Evolutionary conservation across 2,888 invertebrate genomes (phyloP), one percentile per base, ranked within the genome.

Genomic region (Cephalotes varians): DNA sequence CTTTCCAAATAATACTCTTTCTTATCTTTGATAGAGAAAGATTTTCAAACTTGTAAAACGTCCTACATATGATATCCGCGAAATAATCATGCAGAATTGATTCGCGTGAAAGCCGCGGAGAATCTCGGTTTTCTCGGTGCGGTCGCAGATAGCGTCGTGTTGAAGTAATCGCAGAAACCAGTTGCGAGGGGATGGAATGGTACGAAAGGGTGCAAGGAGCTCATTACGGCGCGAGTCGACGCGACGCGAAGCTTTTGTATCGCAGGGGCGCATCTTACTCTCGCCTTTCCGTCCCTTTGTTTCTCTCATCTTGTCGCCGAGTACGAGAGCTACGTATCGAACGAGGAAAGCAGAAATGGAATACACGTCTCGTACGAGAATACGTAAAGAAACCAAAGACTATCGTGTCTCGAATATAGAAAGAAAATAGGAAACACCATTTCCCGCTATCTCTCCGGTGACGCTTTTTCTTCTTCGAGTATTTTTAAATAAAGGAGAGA

Each of bases 231-330:
- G 47, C 73, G 73, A 47, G 67, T 69, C 60, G 81, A 72, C 77
- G 71, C 81, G 69, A 56, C 79, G 56, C 67, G 79, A 74, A 84
- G 85, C 79, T 84, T 84, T 85, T 84, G 81, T 81, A 81, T 51
- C 74, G 82, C 34, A 60, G 79, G 69, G 84, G 74, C 67, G 77
- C 81, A 64, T 80, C 79, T 67, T 69, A 25, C 67, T 51, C 65
- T 65, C 37, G 64, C 58, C 44, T 82, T 60, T 54, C 71, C 44
- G 40, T 65, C 54, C 67, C 74, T 62, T 64, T 81, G 77, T 84
- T 81, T 84, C 47, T 76, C 60, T 49, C 72, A 67, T 40, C 64
- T 65, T 18, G 67, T 54, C 81, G 80, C 51, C 12, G 65, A 84
- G 67, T 49, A 74, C 47, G 73, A 56, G 71, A 71, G 37, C 10